These are phyloP conservation scores for Nesoenas mayeri DNA, from an alignment of 2,113 vertebrate species.

Conservation along the genomic window DNA sequence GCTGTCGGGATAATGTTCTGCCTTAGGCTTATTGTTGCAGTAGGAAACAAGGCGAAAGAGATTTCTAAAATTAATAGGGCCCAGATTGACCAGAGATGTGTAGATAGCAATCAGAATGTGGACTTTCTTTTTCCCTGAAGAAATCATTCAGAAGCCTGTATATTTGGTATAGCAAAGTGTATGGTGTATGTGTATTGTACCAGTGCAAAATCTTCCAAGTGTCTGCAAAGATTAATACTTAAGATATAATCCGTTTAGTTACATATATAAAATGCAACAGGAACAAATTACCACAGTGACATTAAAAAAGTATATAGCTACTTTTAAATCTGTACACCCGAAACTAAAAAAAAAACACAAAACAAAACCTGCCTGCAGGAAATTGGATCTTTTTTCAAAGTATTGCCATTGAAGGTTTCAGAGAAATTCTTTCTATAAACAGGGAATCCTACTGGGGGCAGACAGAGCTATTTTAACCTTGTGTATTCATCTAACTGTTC, in stretches of 20 bases:
- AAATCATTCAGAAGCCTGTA: accelerated
- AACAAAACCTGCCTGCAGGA: not conserved
- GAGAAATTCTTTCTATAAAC: slow-evolving; percentile 14
- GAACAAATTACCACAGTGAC: not conserved
- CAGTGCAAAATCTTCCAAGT: not conserved
- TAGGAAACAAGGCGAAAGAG: not conserved
- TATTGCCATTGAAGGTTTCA: not conserved
- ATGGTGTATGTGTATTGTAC: no score
- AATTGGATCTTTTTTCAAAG: not conserved
- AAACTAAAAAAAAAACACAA: not conserved
- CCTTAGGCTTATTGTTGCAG: not conserved
- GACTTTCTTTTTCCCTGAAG: not conserved
- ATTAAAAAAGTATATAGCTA: not conserved
- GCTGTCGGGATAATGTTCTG: not conserved
- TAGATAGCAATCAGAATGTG: not conserved
- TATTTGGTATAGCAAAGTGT: not conserved
- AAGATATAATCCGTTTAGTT: not conserved
- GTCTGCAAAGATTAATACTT: not conserved
- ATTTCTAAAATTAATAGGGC: not conserved
- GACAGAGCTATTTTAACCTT: slow-evolving; percentile 36
- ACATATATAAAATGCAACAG: not conserved
- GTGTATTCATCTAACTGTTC: slow-evolving; percentile 2
- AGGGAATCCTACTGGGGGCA: slow-evolving; percentile 39
- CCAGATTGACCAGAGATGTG: not conserved
- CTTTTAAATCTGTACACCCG: not conserved